phyloP scores from a whole-genome alignment of 2,797 vertebrate genomes.

The Neostethus bicornis region DNA sequence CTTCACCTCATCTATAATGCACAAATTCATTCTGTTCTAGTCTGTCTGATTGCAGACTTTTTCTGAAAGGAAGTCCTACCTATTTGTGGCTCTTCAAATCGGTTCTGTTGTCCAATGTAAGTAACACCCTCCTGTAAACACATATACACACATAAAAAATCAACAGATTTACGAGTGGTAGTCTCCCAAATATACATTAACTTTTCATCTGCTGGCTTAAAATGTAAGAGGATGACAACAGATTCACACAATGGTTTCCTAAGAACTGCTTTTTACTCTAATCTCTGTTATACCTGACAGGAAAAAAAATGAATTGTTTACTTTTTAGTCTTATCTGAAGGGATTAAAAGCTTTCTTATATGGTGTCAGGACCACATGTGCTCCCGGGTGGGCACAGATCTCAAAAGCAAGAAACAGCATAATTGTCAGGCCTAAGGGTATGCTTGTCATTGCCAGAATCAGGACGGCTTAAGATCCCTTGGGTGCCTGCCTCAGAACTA shows the following conservation, averaged over 20 bases:
- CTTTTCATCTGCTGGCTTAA: conserved; percentile 2
- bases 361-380: conserved; percentile 60
- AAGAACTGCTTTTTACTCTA: conserved; percentile 19
- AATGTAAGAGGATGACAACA: conserved; percentile 3
- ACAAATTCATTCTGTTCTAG: neutral
- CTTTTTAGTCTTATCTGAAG: conserved; percentile 44
- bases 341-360: conserved; percentile 54
- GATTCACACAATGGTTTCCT: conserved; percentile 2
- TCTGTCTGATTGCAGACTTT: neutral
- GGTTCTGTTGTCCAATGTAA: conserved; percentile 87
- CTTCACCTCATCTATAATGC: neutral
- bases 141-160: conserved; percentile 16
- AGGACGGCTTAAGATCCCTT: conserved; percentile 62
- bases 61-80: conserved; percentile 76
- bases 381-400: conserved; percentile 58
- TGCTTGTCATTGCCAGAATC: conserved; percentile 71
- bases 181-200: conserved; percentile 6
- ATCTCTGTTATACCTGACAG: conserved; percentile 30
- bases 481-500: conserved; percentile 62
- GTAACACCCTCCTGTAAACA: conserved; percentile 92
- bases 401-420: conserved; percentile 60
- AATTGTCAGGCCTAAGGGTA: conserved; percentile 66
- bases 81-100: conserved; percentile 88
- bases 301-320: conserved; percentile 44
- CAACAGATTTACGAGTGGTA: conserved; percentile 9